phyloP scores from a whole-genome alignment of 2,113 vertebrate genomes.

The Aspiorhynchus laticeps region DNA sequence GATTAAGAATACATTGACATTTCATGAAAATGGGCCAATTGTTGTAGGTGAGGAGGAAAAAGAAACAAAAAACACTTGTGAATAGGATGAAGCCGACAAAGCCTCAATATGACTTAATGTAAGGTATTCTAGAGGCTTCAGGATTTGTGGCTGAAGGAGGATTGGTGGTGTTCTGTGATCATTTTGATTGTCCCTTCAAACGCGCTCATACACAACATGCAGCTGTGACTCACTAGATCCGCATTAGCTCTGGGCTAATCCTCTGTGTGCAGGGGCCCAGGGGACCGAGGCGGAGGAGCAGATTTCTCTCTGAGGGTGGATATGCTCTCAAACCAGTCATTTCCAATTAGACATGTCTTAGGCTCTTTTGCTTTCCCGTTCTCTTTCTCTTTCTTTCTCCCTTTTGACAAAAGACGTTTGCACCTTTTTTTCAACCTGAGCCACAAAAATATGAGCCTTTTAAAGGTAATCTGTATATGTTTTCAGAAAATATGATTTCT shows the following conservation, averaged over 20 bases:
- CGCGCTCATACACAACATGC: neutral
- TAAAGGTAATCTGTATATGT: neutral
- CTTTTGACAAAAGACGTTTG: conserved; percentile 34
- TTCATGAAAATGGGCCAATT: neutral
- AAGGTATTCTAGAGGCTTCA: conserved; percentile 16
- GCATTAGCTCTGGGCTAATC: conserved; percentile 36
- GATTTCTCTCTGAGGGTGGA: conserved; percentile 44
- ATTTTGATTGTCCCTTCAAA: neutral
- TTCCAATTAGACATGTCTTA: conserved; percentile 42
- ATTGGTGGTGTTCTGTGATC: conserved; percentile 1
- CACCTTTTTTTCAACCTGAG: neutral
- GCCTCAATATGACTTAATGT: neutral
- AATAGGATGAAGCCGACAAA: neutral
- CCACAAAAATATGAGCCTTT: neutral
- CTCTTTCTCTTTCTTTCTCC: neutral
- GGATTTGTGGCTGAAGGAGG: conserved; percentile 1
- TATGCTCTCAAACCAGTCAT: conserved; percentile 45
- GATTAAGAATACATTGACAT: neutral
- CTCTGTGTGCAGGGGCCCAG: conserved; percentile 34
- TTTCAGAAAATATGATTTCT: neutral
- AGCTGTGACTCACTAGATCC: conserved; percentile 32
- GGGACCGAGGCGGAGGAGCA: conserved; percentile 27
- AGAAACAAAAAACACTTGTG: neutral
- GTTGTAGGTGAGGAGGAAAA: neutral
- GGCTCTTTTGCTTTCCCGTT: neutral